A percentile compares a stretch with the other conserved stretches of the same genome.
These are phyloP conservation scores for Choristoneura rosaceana DNA, from an alignment of 2,888 invertebrate genomes.

Conservation along the genomic window DNA sequence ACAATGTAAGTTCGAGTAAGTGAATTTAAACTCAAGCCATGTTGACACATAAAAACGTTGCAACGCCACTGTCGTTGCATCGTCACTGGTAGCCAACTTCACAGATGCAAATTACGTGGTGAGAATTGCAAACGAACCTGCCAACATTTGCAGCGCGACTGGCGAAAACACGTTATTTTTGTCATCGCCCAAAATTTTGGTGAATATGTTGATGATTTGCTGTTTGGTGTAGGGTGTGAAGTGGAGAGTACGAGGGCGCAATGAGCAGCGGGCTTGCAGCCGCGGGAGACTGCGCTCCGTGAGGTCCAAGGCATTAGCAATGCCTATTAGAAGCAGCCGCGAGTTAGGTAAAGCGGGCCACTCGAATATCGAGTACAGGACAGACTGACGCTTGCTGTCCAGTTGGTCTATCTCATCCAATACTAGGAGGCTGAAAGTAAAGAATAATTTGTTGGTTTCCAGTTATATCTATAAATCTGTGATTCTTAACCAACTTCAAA, in stretches of 20 bases:
- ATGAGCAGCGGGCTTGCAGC: conserved; percentile 90
- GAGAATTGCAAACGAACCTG: conserved; percentile 77
- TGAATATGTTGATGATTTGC: conserved; percentile 95
- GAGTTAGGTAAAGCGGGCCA: conserved; percentile 92
- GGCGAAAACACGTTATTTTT: conserved; percentile 91
- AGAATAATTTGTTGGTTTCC: no score
- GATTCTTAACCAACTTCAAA: not conserved
- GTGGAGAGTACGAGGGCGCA: conserved; percentile 92
- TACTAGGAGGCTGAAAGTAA: conserved; percentile 88
- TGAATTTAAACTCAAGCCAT: no score
- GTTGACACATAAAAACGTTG: no score
- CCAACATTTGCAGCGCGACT: conserved; percentile 95
- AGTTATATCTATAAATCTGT: not conserved
- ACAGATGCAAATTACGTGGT: no score
- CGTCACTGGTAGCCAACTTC: no score
- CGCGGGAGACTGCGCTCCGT: conserved; percentile 96
- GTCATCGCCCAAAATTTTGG: conserved; percentile 89
- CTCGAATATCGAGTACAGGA: conserved; percentile 96
- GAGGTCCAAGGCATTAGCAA: conserved; percentile 98
- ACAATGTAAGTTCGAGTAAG: no score
- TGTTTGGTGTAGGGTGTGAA: conserved; percentile 96
- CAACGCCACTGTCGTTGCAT: no score
- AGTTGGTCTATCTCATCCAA: conserved; percentile 98
- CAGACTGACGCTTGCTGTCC: conserved; percentile 92
- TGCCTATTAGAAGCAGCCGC: conserved; percentile 93